These are phyloP conservation scores for Tanaodytes sp. DNA, from an alignment of 2,888 invertebrate genomes.

Conservation along the genomic window DNA sequence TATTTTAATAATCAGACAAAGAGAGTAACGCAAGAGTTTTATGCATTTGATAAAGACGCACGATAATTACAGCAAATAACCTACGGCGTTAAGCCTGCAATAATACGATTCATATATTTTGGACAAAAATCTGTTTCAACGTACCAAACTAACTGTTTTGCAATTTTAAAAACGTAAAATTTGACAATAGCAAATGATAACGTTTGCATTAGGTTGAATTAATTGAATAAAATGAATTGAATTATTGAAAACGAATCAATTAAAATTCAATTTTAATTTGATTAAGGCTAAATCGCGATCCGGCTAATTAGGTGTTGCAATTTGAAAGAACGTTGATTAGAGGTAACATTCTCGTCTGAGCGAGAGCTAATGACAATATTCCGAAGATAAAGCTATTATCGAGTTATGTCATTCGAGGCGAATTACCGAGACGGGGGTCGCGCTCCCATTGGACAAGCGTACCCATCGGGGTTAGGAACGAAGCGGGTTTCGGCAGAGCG, in stretches of 20 bases:
- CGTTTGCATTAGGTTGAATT: too few relatives aligned
- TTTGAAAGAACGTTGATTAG: constrained; percentile 24
- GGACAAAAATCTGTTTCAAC: too few relatives aligned
- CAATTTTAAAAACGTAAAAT: too few relatives aligned
- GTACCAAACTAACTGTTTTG: too few relatives aligned
- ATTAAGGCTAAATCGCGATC: constrained; percentile 14
- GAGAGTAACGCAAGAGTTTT: too few relatives aligned
- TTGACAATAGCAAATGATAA: too few relatives aligned
- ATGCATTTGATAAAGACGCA: too few relatives aligned
- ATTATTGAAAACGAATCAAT: constrained; percentile 39
- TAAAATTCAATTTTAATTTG: constrained; percentile 26
- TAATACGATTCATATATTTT: too few relatives aligned
- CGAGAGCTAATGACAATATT: constrained; percentile 12
- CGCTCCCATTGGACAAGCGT: not conserved
- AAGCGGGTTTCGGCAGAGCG: constrained; percentile 14
- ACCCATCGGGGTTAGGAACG: constrained; percentile 21
- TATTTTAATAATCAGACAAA: too few relatives aligned
- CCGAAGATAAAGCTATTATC: constrained; percentile 30
- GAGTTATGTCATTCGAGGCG: constrained; percentile 24
- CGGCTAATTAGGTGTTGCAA: constrained; percentile 4
- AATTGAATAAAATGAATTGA: too few relatives aligned
- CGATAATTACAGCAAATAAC: too few relatives aligned
- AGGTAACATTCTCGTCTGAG: not conserved
- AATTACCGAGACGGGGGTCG: not conserved
- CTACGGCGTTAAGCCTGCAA: too few relatives aligned